Percentiles rank a stretch among this genome's conserved stretches.
Evolutionary conservation across 2,888 invertebrate genomes (phyloP).

Genomic region (Argyresthia albistria): DNA sequence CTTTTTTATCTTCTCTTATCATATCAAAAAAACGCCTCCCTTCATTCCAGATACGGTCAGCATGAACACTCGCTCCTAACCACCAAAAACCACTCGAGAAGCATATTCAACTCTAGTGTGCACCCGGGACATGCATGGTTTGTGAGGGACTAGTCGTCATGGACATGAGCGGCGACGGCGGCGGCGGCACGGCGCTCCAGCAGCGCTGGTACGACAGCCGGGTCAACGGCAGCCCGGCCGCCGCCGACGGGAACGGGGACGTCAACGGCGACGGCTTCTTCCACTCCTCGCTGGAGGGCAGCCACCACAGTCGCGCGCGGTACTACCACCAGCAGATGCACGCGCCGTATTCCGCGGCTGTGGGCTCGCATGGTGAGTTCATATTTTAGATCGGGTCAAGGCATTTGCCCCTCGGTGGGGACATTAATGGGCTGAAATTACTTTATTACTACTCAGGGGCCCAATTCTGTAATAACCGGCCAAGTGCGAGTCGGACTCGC

Average conservation of each 20-base stretch:
- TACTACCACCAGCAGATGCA: slow-evolving; percentile 74
- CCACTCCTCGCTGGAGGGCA: slow-evolving; percentile 70
- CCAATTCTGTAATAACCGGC: no score
- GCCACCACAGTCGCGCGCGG: slow-evolving; percentile 66
- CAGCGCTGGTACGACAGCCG: slow-evolving; percentile 72
- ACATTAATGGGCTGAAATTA: no score
- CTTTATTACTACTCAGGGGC: no score
- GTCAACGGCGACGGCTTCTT: slow-evolving; percentile 68
- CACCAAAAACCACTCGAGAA: not conserved
- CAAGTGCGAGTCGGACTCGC: no score
- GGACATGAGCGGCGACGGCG: slow-evolving; percentile 67
- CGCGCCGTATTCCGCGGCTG: slow-evolving; percentile 67
- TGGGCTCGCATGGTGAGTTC: slow-evolving; percentile 64
- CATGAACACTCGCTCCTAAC: slow-evolving; percentile 22
- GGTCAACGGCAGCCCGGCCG: slow-evolving; percentile 67
- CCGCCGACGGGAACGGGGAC: slow-evolving; percentile 60
- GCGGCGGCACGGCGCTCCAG: slow-evolving; percentile 51
- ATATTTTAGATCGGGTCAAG: not conserved
- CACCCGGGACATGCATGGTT: slow-evolving; percentile 64
- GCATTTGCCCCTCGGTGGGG: no score
- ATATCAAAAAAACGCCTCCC: slow-evolving; percentile 10
- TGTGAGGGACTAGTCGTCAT: slow-evolving; percentile 64
- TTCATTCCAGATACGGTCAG: slow-evolving; percentile 45
- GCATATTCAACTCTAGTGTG: not conserved
- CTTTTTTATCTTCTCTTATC: no score